Base-by-base conservation (phyloP, 2,888 invertebrate genomes). In the Trichogramma evanescens region DNA sequence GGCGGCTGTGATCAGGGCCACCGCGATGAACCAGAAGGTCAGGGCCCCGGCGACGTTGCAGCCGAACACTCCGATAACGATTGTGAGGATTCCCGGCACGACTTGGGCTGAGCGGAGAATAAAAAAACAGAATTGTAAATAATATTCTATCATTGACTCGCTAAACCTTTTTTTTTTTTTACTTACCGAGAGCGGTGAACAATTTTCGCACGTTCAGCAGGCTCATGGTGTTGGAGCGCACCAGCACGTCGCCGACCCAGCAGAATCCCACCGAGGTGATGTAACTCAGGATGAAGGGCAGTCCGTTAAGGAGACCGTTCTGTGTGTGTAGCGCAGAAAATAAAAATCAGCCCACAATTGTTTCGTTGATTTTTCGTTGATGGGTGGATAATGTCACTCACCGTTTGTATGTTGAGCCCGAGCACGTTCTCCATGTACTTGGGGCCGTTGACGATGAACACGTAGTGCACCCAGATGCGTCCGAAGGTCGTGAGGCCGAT, bases 391-490 rank as follows among this genome's bases (percentile, higher is more conserved):
- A 13, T 13, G 7, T 43, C 7, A 68, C 75, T 66, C 67, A 83
- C 84, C 73, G 85, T 83, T 75, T 87, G 83, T 70, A 87, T 87
- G 67, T 83, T 83, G 72, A 88, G 87, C 40, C 85, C 84, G 10
- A 88, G 78, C 60, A 88, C 83, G 59, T 83, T 82, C 74, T 86
- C 86, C 85, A 88, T 88, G 71, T 87, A 88, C 70, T 83, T 82
- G 26, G 88, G 88, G 8, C 88, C 88, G 53, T 84, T 82, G 68
- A 86, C 84, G 72, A 88, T 88, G 72, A 88, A 88, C 39, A 85
- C 84, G 71, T 88, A 88, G 71, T 88, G 87, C 5, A 87, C 84
- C 87, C 87, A 88, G 71, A 88, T 88, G 55, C 88, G 79, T n/a
- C 88, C 88, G 69, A 88, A 88, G 1, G 88, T 88, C 2, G 88